phyloP scores from a whole-genome alignment of 2,113 vertebrate genomes.

The Romanogobio albipinnatus region DNA sequence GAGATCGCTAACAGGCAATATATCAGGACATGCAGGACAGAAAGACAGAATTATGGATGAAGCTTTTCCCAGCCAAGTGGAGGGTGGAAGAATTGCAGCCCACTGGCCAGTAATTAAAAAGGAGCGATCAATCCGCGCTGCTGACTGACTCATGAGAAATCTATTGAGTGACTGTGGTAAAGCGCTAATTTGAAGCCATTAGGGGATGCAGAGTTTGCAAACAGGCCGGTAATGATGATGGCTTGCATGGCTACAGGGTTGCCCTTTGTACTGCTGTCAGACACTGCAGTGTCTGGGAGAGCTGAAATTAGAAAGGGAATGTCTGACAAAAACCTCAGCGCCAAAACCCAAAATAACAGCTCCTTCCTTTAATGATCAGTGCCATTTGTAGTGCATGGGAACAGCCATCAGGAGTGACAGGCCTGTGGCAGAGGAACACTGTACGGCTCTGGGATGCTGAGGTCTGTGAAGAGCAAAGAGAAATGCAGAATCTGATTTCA shows the following conservation, averaged over 20 bases:
- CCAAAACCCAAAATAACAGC: constrained; percentile 35
- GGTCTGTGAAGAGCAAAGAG: background rate
- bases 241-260: constrained; percentile 76
- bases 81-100: constrained; percentile 63
- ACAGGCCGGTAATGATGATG: constrained; percentile 80
- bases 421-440: background rate
- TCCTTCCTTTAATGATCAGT: constrained; percentile 35
- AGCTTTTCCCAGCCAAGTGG: constrained; percentile 59
- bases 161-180: constrained; percentile 76
- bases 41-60: constrained; percentile 46
- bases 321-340: constrained; percentile 24
- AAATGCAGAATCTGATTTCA: background rate
- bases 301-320: constrained; percentile 41
- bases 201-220: constrained; percentile 81
- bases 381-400: constrained; percentile 24
- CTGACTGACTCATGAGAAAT: constrained; percentile 77
- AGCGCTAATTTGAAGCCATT: constrained; percentile 84
- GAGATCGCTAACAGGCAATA: background rate
- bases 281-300: constrained; percentile 56
- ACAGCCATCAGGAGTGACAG: background rate
- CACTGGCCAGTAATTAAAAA: constrained; percentile 80
- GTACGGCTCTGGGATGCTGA: background rate
- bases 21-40: background rate
- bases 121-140: constrained; percentile 77
- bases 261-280: constrained; percentile 71